Conservation (phyloP, 2,888 invertebrate genomes). For the Andricus quercusramuli region DNA sequence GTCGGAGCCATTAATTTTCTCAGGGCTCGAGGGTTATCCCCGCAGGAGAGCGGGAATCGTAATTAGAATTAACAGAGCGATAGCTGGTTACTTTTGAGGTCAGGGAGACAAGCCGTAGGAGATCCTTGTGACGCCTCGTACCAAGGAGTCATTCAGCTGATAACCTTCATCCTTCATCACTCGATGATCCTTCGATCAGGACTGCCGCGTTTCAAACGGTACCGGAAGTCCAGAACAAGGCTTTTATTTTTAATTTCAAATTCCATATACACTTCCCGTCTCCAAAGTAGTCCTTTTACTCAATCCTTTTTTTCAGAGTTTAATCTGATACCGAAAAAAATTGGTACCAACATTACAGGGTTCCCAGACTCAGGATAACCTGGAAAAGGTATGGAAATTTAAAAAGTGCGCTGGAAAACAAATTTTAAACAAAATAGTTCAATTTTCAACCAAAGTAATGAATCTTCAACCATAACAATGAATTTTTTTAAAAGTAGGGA, state of each 20-base stretch:
- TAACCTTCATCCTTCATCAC: conserved; percentile 43
- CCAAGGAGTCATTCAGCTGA: conserved; percentile 57
- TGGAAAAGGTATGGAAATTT: no score
- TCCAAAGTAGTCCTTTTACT: neutral
- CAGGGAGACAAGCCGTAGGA: conserved; percentile 67
- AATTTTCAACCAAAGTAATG: no score
- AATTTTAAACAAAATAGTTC: no score
- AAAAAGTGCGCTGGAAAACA: no score
- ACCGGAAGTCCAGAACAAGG: conserved; percentile 5
- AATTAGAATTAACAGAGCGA: conserved; percentile 60
- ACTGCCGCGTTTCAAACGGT: conserved; percentile 39
- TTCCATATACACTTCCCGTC: neutral
- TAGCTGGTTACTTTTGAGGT: conserved; percentile 72
- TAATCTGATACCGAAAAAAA: no score
- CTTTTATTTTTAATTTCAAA: neutral
- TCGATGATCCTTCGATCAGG: conserved; percentile 59
- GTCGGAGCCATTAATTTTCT: conserved; percentile 52
- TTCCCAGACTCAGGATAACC: no score
- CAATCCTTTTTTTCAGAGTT: no score
- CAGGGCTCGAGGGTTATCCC: conserved; percentile 46
- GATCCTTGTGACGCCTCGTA: conserved; percentile 68
- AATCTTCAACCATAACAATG: no score
- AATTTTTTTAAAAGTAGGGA: no score
- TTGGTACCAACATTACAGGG: no score
- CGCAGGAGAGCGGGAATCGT: conserved; percentile 43